A percentile compares a stretch with the other conserved stretches of the same genome.
phyloP scores from a whole-genome alignment of 2,797 vertebrate genomes.

The Cyclura pinguis region DNA sequence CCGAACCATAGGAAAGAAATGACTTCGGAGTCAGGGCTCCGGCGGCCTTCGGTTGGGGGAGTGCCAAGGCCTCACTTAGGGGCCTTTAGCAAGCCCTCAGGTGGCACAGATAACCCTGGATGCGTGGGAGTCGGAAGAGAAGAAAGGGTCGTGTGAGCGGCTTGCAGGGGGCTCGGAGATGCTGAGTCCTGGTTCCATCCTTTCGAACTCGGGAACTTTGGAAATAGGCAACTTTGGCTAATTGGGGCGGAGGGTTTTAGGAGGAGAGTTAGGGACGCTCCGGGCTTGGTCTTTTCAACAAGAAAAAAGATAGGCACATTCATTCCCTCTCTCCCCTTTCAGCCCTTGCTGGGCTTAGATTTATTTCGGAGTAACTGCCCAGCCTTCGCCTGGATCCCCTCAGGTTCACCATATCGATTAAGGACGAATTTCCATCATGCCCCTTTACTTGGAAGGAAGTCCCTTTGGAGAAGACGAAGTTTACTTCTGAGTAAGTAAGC shows the following conservation, averaged over 20 bases:
- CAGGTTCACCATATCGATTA: background rate
- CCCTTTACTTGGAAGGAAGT: background rate
- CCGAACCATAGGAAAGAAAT: background rate
- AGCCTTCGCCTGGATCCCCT: background rate
- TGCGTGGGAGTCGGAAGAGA: background rate
- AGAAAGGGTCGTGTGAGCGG: too few relatives aligned
- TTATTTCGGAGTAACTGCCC: background rate
- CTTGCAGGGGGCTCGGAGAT: background rate
- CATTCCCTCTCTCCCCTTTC: background rate
- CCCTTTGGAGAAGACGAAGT: background rate
- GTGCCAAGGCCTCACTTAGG: too few relatives aligned
- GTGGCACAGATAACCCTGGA: background rate
- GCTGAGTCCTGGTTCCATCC: too few relatives aligned
- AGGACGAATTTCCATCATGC: background rate
- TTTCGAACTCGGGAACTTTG: background rate
- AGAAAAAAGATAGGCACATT: background rate
- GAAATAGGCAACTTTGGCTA: too few relatives aligned
- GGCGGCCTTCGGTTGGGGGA: background rate
- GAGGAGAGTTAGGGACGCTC: background rate
- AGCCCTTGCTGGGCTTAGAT: background rate
- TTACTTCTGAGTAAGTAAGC: background rate
- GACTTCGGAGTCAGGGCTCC: background rate
- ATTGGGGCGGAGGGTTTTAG: background rate
- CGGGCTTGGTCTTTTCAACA: background rate
- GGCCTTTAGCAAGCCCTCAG: background rate